Base-by-base conservation (phyloP, 2,888 invertebrate species). In the Melolontha melolontha region DNA sequence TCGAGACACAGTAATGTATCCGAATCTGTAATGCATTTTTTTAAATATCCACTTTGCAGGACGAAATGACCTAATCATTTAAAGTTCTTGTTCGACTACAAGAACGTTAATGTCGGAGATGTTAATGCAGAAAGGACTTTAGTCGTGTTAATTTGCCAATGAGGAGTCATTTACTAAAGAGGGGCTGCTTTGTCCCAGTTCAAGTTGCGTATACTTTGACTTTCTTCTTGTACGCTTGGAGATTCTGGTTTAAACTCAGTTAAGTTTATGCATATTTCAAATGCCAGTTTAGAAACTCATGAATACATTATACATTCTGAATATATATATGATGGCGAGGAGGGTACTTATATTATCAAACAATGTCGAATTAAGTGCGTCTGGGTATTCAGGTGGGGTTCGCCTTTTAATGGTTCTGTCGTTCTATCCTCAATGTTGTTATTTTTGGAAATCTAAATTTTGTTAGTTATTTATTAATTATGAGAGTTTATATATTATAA, bases 271-370 rank as follows among this genome's bases (percentile, higher is more conserved):
- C 55, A 57, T 57, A 42, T 57, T 57, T 57, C 42, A 57, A 5
- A n/a, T 14, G 27, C 55, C 22, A 57, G 14, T 57, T 57, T 57
- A 57, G 41, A 22, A 57, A 57, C 55, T 57, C 55, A 57, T 57
- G 55, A 57, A 57, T 57, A 57, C 55, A 22, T 57, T 57, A 57
- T 42, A 42, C 55, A 17, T 16, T 57, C 42, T 12, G 55, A 57
- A 41, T 41, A 57, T 57, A 57, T 57, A 41, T 57, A 27, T 16
- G 55, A 54, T 39, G 54, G 22, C 5, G 8, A 17, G 47, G 10
- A 16, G 2, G 16, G 16, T 16, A 47, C 17, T 17, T 14, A 16
- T 16, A 47, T 47, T 47, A 47, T 47, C 47, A 47, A 47, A 47
- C 47, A 47, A 47, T 12, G 16, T 16, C 17, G 47, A 47, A 47